These are phyloP conservation scores for Mayetiola destructor DNA, from an alignment of 2,888 invertebrate species.

Conservation along the genomic window DNA sequence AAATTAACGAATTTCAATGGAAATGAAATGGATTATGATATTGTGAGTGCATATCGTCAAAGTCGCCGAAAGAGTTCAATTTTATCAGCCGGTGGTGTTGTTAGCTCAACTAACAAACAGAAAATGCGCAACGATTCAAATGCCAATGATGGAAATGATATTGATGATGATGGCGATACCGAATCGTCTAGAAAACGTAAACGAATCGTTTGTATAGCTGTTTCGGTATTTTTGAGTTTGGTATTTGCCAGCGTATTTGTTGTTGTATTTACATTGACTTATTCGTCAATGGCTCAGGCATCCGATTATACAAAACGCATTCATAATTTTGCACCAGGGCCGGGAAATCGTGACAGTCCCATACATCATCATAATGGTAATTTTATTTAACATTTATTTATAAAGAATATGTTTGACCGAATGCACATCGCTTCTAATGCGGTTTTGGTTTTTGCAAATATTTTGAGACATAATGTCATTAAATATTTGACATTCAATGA, in stretches of 20 bases:
- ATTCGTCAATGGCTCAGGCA: conserved; percentile 47
- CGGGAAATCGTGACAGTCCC: conserved; percentile 34
- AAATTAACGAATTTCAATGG: conserved; percentile 26
- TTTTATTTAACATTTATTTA: no score
- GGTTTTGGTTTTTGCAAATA: no score
- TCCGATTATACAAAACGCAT: conserved; percentile 50
- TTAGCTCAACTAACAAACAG: background rate
- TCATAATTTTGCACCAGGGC: conserved; percentile 41
- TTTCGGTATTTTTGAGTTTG: conserved; percentile 57
- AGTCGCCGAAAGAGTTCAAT: conserved; percentile 23
- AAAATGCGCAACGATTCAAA: background rate
- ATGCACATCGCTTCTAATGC: no score
- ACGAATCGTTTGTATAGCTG: conserved; percentile 53
- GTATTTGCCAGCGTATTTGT: conserved; percentile 58
- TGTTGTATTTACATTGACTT: conserved; percentile 63
- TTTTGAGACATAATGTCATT: no score
- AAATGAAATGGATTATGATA: conserved; percentile 27
- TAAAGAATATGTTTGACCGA: no score
- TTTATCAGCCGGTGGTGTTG: background rate
- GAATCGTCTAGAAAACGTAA: conserved; percentile 52
- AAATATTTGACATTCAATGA: no score
- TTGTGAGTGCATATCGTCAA: conserved; percentile 32
- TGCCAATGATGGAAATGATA: conserved; percentile 19
- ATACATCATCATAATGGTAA: conserved; percentile 36
- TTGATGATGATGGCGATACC: conserved; percentile 35